Conservation (phyloP, 2,797 vertebrate species). For the Gambusia yucatana region DNA sequence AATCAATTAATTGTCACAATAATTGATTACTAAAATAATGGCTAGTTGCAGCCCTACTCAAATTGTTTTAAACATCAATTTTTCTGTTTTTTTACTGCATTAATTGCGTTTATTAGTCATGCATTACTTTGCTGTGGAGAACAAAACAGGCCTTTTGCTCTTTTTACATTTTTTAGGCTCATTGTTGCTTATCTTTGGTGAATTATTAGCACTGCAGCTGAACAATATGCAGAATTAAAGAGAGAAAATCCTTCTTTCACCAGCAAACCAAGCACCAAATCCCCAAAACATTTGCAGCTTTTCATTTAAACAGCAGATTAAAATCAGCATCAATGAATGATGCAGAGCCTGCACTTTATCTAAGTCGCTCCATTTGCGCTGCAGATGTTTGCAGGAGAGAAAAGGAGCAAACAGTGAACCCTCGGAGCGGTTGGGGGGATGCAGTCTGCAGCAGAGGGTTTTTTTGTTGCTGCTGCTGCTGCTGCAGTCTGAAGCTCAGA, state of each 20-base stretch:
- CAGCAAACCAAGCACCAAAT: neutral
- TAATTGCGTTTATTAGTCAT: neutral
- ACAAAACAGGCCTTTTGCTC: neutral
- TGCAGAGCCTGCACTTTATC: neutral
- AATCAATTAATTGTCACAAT: too few species aligned
- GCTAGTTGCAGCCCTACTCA: too few species aligned
- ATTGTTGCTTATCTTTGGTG: neutral
- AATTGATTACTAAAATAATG: too few species aligned
- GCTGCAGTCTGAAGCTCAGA: slow-evolving; percentile 17
- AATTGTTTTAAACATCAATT: too few species aligned
- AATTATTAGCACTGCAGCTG: neutral
- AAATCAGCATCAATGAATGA: slow-evolving; percentile 6
- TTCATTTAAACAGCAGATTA: neutral
- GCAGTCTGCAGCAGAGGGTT: slow-evolving; percentile 12
- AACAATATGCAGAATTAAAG: neutral
- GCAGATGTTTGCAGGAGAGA: slow-evolving; percentile 6
- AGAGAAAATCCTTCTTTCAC: neutral
- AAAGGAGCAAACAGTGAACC: neutral
- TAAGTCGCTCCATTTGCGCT: neutral
- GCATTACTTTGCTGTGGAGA: neutral
- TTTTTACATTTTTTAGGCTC: neutral
- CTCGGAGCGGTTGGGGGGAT: neutral
- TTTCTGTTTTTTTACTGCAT: neutral
- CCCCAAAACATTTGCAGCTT: neutral
- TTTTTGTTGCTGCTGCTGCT: slow-evolving; percentile 3